Evolutionary conservation across 2,888 invertebrate species (phyloP), one percentile per base, ranked within the genome.

Genomic region (Rhamnusium bicolor): DNA sequence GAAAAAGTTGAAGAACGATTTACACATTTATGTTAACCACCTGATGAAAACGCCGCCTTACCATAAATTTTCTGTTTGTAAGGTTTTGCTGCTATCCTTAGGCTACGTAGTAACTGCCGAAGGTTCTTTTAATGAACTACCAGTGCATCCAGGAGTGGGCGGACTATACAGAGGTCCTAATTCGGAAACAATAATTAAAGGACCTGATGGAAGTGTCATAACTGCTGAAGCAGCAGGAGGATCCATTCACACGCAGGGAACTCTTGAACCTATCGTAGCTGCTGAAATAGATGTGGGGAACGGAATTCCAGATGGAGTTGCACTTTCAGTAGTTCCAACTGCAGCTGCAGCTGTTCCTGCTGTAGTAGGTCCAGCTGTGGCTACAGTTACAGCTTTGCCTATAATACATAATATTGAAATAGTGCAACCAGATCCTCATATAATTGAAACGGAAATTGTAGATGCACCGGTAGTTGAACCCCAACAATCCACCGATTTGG

Each of bases 161-260:
- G 85, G 85, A 6, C 85, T 87, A 49, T 86, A 84, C 70, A 83
- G 84, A 79, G 87, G 87, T 5, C 86, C 87, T 1, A 83, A 86
- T 68, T 85, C 84, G 0, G 85, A 85, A 78, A 87, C 87, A 0
- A 86, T 88, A 29, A 86, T 88, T 40, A 82, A 84, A 80, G 87
- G 88, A 18, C 87, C 87, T 6, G 87, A 88, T 79, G 88, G 87
- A 14, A 86, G 86, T 67, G 80, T 84, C 5, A 87, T 88, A 46
- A 86, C 84, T 3, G 80, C 87, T 32, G 84, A 84, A 74, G 82
- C 83, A 29, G 78, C 76, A 66, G 84, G 85, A 21, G 87, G 86
- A 16, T 76, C 74, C 8, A 81, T 84, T 8, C 69, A 75, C 10
- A 76, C 74, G 7, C 74, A 72, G n/a, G 54, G 75, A 51, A 69